phyloP scores from a whole-genome alignment of 2,113 vertebrate genomes.

The Oreochromis aureus region DNA sequence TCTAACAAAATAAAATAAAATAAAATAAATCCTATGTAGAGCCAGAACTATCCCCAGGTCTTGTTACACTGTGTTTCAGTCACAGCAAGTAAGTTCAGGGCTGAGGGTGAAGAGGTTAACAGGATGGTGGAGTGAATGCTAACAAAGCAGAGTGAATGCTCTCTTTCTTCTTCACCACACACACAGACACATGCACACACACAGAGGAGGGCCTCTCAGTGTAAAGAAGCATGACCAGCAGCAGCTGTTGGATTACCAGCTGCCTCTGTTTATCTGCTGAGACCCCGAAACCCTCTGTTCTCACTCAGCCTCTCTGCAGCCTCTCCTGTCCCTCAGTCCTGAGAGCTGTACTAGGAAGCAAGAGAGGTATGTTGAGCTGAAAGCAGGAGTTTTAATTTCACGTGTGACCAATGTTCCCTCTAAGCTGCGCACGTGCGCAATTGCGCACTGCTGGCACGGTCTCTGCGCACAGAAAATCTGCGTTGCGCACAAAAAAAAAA shows the following conservation, averaged over 20 bases:
- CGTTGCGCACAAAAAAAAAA: too few relatives aligned
- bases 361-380: background rate
- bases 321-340: background rate
- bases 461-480: too few relatives aligned
- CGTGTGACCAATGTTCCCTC: background rate
- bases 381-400: background rate
- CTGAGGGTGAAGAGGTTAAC: slow-evolving; percentile 7
- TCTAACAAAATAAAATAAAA: background rate
- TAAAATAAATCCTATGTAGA: background rate
- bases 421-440: too few relatives aligned
- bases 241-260: slow-evolving; percentile 63
- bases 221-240: slow-evolving; percentile 45
- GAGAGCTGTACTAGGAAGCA: background rate
- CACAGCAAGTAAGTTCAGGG: background rate
- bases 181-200: background rate
- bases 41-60: background rate
- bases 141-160: background rate
- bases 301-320: background rate
- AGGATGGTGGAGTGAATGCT: background rate
- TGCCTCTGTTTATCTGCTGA: slow-evolving; percentile 36
- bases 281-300: background rate
- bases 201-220: background rate
- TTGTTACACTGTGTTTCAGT: background rate
- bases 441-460: too few relatives aligned
- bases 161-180: background rate